Conservation (phyloP, 1,140 invertebrate species). For the Bombus pascuorum region DNA sequence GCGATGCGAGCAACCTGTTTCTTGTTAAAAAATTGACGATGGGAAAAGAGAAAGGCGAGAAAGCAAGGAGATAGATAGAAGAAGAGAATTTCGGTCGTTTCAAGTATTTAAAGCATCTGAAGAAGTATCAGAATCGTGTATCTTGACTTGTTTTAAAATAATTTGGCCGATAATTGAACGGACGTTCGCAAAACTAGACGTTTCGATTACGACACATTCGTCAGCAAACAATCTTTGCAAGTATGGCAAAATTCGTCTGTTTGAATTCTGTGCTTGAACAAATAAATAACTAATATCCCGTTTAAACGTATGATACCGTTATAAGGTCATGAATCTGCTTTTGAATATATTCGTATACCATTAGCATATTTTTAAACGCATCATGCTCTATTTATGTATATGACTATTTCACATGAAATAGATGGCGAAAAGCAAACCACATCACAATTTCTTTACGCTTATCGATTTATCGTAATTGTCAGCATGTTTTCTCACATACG, state of each 20-base stretch:
- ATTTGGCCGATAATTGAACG: background rate
- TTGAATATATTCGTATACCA: background rate
- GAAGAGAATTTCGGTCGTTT: background rate
- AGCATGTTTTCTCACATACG: background rate
- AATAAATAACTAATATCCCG: too few relatives aligned
- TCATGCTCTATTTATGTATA: background rate
- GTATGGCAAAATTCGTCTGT: background rate
- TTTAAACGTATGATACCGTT: background rate
- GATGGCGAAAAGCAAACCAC: background rate
- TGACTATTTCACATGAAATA: too few relatives aligned
- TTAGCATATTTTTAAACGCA: background rate
- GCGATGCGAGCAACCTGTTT: background rate
- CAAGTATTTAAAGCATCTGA: background rate
- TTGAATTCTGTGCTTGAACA: background rate
- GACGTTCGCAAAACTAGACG: background rate
- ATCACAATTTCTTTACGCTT: background rate
- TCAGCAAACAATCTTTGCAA: background rate
- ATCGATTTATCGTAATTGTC: background rate
- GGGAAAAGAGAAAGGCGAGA: background rate
- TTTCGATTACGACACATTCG: background rate
- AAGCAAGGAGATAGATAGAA: too few relatives aligned
- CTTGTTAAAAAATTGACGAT: background rate
- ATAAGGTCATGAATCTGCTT: background rate
- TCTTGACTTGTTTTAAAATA: background rate
- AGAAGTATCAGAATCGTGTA: background rate